Percentiles rank a stretch among this genome's conserved stretches.
Conservation (phyloP, 2,113 vertebrate genomes). For the Ornithorhynchus anatinus region DNA sequence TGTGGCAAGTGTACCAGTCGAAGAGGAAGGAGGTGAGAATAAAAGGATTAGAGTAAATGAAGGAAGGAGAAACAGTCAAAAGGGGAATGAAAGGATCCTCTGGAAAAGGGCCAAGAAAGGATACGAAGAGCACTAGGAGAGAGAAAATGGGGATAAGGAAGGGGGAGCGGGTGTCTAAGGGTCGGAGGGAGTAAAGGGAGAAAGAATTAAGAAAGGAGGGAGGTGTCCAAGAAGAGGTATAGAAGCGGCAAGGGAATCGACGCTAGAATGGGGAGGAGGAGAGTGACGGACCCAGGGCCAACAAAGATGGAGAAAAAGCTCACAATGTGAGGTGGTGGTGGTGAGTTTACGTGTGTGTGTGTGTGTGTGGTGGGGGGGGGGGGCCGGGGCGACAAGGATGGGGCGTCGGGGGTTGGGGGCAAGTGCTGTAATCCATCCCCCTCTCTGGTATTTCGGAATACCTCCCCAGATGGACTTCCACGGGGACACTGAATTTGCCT, state of each 20-base stretch:
- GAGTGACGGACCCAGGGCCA: neutral
- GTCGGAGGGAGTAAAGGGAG: neutral
- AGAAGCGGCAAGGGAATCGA: neutral
- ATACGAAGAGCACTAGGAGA: too few relatives aligned
- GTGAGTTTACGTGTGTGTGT: too few relatives aligned
- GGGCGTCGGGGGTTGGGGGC: too few relatives aligned
- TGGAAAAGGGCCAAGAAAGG: too few relatives aligned
- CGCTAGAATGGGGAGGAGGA: neutral
- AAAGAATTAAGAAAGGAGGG: neutral
- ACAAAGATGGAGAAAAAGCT: neutral
- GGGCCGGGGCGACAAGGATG: too few relatives aligned
- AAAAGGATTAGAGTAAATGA: neutral
- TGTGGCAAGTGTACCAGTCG: neutral
- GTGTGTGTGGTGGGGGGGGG: too few relatives aligned
- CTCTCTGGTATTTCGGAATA: too few relatives aligned
- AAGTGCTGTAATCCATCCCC: too few relatives aligned
- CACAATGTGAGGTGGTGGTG: neutral
- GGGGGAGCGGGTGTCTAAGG: neutral
- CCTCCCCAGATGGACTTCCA: too few relatives aligned
- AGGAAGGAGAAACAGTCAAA: too few relatives aligned
- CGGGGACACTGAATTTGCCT: too few relatives aligned
- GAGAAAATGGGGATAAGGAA: neutral
- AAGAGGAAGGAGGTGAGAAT: neutral
- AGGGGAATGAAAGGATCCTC: too few relatives aligned
- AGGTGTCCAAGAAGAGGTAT: neutral